phyloP scores from a whole-genome alignment of 2,113 vertebrate genomes.

The Accipiter virgatus region DNA sequence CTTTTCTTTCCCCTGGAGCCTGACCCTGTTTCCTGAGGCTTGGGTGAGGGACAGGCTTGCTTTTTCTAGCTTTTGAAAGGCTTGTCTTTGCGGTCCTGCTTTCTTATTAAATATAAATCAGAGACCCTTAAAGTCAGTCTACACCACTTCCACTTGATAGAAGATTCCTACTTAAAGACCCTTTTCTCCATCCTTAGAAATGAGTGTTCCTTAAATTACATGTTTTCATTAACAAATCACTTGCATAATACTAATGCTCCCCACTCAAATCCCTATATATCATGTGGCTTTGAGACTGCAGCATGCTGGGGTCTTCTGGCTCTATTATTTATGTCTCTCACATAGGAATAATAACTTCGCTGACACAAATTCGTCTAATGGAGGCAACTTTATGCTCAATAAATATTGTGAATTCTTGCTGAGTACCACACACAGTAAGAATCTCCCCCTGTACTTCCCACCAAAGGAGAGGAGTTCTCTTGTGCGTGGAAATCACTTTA shows the following conservation, averaged over 20 bases:
- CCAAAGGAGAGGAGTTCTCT: neutral
- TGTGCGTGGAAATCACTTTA: neutral
- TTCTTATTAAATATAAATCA: neutral
- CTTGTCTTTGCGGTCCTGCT: neutral
- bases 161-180: neutral
- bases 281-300: neutral
- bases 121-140: neutral
- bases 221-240: neutral
- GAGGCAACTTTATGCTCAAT: neutral
- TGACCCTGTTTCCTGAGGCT: conserved; percentile 14
- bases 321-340: neutral
- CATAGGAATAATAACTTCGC: neutral
- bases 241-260: neutral
- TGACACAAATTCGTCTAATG: neutral
- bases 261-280: neutral
- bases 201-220: conserved; percentile 1
- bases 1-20: neutral
- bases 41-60: neutral
- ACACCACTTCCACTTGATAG: neutral
- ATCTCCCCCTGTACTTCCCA: neutral
- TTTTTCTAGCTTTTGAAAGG: neutral
- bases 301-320: neutral
- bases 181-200: neutral
- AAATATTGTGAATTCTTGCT: neutral
- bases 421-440: neutral